A percentile compares a stretch with the other conserved stretches of the same genome.
phyloP scores from a whole-genome alignment of 2,113 vertebrate genomes.

The Neogobius melanostomus region DNA sequence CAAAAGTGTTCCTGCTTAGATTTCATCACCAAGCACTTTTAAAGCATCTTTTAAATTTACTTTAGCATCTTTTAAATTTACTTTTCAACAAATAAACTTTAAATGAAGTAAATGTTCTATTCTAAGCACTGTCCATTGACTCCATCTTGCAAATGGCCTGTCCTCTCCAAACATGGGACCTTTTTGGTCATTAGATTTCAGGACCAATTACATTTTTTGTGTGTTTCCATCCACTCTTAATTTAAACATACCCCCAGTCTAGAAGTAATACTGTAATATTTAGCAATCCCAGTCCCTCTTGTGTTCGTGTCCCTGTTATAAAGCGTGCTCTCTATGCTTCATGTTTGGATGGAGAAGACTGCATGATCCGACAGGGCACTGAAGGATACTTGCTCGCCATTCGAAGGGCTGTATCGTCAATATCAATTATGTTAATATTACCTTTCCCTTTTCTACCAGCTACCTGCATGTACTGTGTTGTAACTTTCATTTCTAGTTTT shows the following conservation, averaged over 20 bases:
- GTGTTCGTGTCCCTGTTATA: conserved; percentile 33
- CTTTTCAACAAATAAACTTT: conserved; percentile 11
- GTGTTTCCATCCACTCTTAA: conserved; percentile 56
- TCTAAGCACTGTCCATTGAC: conserved; percentile 28
- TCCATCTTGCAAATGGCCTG: conserved; percentile 68
- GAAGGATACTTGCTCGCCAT: conserved; percentile 81
- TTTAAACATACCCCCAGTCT: conserved; percentile 73
- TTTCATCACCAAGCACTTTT: too few relatives aligned
- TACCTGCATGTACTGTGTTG: conserved; percentile 82
- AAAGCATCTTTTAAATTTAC: background rate
- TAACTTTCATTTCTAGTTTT: conserved; percentile 77
- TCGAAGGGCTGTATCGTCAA: conserved; percentile 85
- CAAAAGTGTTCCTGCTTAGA: conserved; percentile 12
- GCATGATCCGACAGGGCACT: conserved; percentile 89
- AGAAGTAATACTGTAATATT: conserved; percentile 75
- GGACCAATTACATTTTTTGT: conserved; percentile 61
- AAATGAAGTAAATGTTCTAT: conserved; percentile 21
- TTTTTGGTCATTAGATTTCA: conserved; percentile 31
- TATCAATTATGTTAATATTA: conserved; percentile 63
- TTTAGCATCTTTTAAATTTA: background rate
- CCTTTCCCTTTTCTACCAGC: conserved; percentile 64
- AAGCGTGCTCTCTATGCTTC: conserved; percentile 83
- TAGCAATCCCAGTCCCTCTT: conserved; percentile 49
- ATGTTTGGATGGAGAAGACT: conserved; percentile 91
- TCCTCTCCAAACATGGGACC: conserved; percentile 77